A percentile compares a stretch with the other conserved stretches of the same genome.
Evolutionary conservation across 2,797 vertebrate species (phyloP).

Genomic region (Alexandromys oeconomus): DNA sequence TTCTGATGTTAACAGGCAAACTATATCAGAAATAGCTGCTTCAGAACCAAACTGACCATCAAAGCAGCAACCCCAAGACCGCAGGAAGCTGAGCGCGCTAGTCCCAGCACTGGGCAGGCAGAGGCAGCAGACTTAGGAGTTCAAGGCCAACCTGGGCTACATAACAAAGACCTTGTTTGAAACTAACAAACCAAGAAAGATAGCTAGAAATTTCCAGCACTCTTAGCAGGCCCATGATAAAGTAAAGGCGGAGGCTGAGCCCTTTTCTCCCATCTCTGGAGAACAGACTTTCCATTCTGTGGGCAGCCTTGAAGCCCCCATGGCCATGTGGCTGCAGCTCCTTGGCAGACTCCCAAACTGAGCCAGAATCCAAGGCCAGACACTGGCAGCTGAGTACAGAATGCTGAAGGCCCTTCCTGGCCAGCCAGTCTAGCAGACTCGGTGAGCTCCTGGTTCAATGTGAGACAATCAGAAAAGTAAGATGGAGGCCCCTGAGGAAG

Average conservation of each 20-base stretch:
- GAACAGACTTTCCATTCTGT: neutral
- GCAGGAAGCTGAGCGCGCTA: neutral
- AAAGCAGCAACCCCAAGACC: neutral
- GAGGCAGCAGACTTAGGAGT: neutral
- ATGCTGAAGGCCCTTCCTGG: neutral
- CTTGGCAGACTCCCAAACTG: neutral
- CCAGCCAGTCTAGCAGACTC: neutral
- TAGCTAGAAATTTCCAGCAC: neutral
- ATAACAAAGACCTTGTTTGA: neutral
- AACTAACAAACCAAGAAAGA: neutral
- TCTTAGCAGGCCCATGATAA: neutral
- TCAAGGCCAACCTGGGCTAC: neutral
- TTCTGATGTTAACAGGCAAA: neutral
- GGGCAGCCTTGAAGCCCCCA: neutral
- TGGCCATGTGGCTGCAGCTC: rapidly evolving
- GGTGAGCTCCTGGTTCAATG: neutral
- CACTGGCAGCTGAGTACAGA: neutral
- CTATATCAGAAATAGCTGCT: neutral
- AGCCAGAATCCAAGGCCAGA: neutral
- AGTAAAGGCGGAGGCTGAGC: neutral
- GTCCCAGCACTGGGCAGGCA: neutral
- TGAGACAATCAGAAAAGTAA: neutral
- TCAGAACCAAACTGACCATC: neutral
- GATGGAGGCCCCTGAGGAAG: neutral
- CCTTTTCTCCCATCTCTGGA: neutral